phyloP scores from a whole-genome alignment of 2,797 vertebrate species.

The Rhinophrynus dorsalis region DNA sequence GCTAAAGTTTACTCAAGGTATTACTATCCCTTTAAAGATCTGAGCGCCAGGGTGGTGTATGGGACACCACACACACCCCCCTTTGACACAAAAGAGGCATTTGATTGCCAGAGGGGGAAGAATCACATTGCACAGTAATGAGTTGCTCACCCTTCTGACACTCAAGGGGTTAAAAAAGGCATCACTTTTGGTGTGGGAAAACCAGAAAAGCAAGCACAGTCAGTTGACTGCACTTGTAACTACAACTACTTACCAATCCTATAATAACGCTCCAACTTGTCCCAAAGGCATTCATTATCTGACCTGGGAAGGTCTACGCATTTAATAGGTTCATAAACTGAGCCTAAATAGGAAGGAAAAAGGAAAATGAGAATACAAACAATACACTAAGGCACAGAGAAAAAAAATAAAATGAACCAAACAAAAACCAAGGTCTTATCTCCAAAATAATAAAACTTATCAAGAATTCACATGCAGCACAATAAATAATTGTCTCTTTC shows the following conservation, averaged over 20 bases:
- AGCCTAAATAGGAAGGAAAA: conserved; percentile 71
- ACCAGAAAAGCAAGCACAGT: not conserved
- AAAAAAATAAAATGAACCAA: not conserved
- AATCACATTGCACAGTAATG: too few species aligned
- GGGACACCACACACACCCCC: too few species aligned
- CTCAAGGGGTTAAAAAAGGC: too few species aligned
- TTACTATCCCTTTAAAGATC: too few species aligned
- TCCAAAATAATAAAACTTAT: not conserved
- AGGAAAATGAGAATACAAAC: not conserved
- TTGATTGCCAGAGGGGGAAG: too few species aligned
- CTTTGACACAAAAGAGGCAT: too few species aligned
- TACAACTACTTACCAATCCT: conserved; percentile 77
- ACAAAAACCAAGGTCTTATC: not conserved
- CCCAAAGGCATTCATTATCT: conserved; percentile 85
- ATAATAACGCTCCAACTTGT: conserved; percentile 91
- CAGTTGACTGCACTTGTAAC: not conserved
- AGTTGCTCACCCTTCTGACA: too few species aligned
- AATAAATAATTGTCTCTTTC: conserved; percentile 6
- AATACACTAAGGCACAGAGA: not conserved
- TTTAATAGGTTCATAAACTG: conserved; percentile 95
- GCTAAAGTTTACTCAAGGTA: too few species aligned
- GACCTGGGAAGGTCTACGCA: conserved; percentile 78
- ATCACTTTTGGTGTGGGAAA: too few species aligned
- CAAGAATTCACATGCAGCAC: not conserved
- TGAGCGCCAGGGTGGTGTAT: too few species aligned